Base-by-base conservation (phyloP, 2,797 vertebrate genomes). In the Phylloscopus collybita region DNA sequence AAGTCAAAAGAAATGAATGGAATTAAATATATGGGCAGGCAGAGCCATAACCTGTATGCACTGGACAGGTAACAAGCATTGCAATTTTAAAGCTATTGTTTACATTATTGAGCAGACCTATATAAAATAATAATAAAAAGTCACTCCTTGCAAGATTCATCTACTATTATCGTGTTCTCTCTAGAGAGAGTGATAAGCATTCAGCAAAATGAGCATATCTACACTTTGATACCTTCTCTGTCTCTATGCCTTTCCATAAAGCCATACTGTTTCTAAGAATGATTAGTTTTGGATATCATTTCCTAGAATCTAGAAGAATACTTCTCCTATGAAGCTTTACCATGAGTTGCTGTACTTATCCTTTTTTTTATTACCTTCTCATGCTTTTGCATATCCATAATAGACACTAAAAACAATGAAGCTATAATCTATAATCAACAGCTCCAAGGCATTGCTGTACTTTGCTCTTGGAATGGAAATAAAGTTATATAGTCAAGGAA, bases 401-500 rank as follows among this genome's bases (percentile, higher is more conserved):
- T 4, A 64, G 15, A 10, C 32, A 34, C 14, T 75, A 69, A 21
- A 20, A 65, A 80, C 45, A 76, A 75, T 8, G 30, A 79, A 66
- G 14, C 5, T 44, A 40, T 34, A 86, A 76, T n/a, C 36, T 74
- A 30, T 49, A 56, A 57, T 69, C 59, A 67, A 56, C 30, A 69
- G n/a, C 56, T 51, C n/a, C n/a, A 65, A 13, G 17, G 29, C 0
- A 0, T 50, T 51, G n/a, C 27, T 72, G 10, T 53, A 40, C 26
- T 53, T 73, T n/a, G 10, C 23, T 61, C 47, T 76, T 66, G 51
- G 27, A 78, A 56, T 8, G 10, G n/a, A 76, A 86, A 86, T n/a
- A 42, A 80, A 83, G 67, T 45, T 20, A 64, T 17, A 45, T 5
- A 54, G 40, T 9, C 9, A 22, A 72, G 10, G 15, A 30, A 88